Conservation (phyloP, 2,113 vertebrate genomes). For the Gambusia holbrooki region DNA sequence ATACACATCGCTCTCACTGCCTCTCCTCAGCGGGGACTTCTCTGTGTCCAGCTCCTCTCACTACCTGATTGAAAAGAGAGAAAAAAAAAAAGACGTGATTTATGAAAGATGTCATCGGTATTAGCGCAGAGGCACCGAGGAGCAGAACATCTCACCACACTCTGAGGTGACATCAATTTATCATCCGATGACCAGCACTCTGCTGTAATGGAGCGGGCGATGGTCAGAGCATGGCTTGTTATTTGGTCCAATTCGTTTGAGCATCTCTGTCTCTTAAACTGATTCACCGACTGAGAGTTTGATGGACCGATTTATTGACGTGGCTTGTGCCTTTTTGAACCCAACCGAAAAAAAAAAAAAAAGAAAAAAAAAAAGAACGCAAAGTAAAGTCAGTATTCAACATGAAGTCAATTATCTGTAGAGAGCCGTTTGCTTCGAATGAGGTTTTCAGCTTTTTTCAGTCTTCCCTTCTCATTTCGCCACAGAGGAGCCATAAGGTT, state of each 20-base stretch:
- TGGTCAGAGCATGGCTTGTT: slow-evolving; percentile 14
- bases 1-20: slow-evolving; percentile 41
- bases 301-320: slow-evolving; percentile 34
- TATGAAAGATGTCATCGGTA: slow-evolving; percentile 53
- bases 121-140: slow-evolving; percentile 51
- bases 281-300: slow-evolving; percentile 31
- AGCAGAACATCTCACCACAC: slow-evolving; percentile 32
- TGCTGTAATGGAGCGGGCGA: slow-evolving; percentile 1
- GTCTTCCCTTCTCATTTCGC: slow-evolving; percentile 29
- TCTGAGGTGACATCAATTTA: slow-evolving; percentile 44
- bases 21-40: slow-evolving; percentile 23
- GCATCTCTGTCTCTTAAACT: background rate
- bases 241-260: slow-evolving; percentile 30
- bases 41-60: slow-evolving; percentile 8
- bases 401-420: slow-evolving; percentile 20
- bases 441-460: slow-evolving; percentile 26
- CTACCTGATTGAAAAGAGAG: slow-evolving; percentile 42
- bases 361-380: slow-evolving; percentile 2
- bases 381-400: slow-evolving; percentile 22
- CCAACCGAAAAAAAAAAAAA: slow-evolving; percentile 18
- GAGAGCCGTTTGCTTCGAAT: slow-evolving; percentile 26
- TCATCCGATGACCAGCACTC: slow-evolving; percentile 41
- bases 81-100: slow-evolving; percentile 55
- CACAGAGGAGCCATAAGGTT: slow-evolving; percentile 51
- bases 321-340: background rate